Percentiles rank a stretch among this genome's conserved stretches.
Evolutionary conservation across 2,888 invertebrate species (phyloP).

Genomic region (Heliconius aoede): DNA sequence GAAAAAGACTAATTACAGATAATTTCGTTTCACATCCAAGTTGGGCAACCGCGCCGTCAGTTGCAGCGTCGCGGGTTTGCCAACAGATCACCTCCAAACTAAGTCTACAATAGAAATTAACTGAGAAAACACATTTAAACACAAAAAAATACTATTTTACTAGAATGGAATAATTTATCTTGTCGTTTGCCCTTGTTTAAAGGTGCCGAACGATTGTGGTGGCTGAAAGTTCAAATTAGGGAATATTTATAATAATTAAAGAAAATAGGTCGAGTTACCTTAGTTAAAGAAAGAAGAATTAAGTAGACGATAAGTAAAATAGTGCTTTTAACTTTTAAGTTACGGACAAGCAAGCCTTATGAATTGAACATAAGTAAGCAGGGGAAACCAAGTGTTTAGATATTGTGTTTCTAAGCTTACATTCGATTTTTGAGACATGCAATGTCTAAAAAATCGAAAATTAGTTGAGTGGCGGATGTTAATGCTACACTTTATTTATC

Average conservation of each 20-base stretch:
- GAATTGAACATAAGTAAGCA: not conserved
- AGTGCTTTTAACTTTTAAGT: not conserved
- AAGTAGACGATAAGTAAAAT: not conserved
- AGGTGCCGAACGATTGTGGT: not conserved
- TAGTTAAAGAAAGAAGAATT: not conserved
- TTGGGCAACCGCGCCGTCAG: conserved; percentile 47
- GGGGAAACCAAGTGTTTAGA: too few relatives aligned
- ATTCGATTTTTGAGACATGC: too few relatives aligned
- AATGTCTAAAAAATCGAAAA: too few relatives aligned
- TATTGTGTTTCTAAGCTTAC: too few relatives aligned
- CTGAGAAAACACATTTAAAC: not conserved
- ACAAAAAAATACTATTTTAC: not conserved
- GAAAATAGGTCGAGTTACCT: not conserved
- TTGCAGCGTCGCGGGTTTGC: conserved; percentile 29
- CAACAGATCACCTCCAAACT: conserved; percentile 28
- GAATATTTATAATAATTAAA: not conserved
- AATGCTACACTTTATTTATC: too few relatives aligned
- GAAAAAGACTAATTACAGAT: conserved; percentile 61
- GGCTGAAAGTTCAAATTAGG: not conserved
- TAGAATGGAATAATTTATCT: not conserved
- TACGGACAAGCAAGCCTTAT: not conserved
- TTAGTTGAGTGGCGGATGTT: too few relatives aligned
- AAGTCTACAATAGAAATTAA: conserved; percentile 7
- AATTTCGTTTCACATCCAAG: conserved; percentile 60
- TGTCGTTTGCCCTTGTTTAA: not conserved